phyloP scores from a whole-genome alignment of 2,888 invertebrate genomes.

The Torymus tubicola region DNA sequence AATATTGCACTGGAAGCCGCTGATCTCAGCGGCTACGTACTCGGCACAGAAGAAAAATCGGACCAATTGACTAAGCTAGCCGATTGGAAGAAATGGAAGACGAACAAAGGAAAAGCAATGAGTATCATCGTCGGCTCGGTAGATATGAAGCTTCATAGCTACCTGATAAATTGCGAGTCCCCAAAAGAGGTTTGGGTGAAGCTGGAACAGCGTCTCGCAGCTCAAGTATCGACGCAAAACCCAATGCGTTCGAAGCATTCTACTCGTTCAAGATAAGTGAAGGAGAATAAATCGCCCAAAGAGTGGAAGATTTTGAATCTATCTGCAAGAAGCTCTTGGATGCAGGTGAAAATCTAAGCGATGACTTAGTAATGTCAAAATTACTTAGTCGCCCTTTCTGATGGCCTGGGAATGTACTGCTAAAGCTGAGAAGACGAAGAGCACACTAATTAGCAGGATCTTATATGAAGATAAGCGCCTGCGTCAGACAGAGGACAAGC shows the following conservation, averaged over 20 bases:
- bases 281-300: no score
- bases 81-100: constrained; percentile 48
- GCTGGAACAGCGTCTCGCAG: no score
- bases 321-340: constrained; percentile 43
- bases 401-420: background rate
- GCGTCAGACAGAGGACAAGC: background rate
- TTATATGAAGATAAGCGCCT: background rate
- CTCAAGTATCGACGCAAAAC: no score
- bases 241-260: no score
- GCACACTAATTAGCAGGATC: background rate
- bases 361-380: background rate
- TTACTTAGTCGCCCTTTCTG: background rate
- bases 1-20: constrained; percentile 5
- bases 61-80: constrained; percentile 16
- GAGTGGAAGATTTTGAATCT: background rate
- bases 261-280: no score
- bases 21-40: constrained; percentile 7
- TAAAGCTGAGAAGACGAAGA: background rate
- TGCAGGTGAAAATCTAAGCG: constrained; percentile 18
- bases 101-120: background rate
- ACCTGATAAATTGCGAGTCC: constrained; percentile 6
- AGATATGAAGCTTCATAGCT: background rate
- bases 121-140: constrained; percentile 38
- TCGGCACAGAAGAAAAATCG: constrained; percentile 21
- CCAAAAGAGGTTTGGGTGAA: no score